A percentile compares a stretch with the other conserved stretches of the same genome.
phyloP scores from a whole-genome alignment of 92 coral and sea anemone genomes.

The Isaurus tuberculatus region DNA sequence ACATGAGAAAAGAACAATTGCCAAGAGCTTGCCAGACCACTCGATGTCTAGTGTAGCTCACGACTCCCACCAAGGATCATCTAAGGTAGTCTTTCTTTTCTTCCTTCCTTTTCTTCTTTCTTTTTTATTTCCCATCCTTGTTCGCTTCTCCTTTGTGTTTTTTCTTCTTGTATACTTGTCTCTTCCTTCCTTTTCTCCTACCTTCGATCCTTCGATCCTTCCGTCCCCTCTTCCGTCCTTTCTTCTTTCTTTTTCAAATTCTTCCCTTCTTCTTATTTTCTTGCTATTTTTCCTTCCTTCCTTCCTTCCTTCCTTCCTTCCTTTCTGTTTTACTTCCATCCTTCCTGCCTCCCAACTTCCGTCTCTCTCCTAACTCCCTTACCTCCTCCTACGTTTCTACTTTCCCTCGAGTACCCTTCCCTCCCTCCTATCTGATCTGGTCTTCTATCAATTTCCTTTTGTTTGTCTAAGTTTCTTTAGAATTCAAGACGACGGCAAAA shows the following conservation, averaged over 20 bases:
- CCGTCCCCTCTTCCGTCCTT: too few relatives aligned
- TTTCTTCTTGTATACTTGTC: not conserved
- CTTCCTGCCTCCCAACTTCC: not conserved
- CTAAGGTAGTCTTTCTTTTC: constrained; percentile 45
- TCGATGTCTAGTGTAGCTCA: constrained; percentile 75
- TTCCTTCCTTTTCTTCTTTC: not conserved
- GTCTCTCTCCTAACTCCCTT: too few relatives aligned
- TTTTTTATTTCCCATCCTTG: too few relatives aligned
- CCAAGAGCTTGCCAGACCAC: constrained; percentile 84
- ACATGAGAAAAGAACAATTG: constrained; percentile 87
- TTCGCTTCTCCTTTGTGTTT: too few relatives aligned
- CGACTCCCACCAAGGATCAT: constrained; percentile 27
- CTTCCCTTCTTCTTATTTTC: not conserved
- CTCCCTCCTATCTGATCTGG: not conserved
- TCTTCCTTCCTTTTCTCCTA: not conserved
- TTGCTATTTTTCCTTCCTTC: not conserved
- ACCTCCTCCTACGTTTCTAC: not conserved
- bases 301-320: not conserved
- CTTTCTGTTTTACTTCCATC: not conserved
- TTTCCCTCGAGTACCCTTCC: not conserved
- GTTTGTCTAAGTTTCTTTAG: not conserved
- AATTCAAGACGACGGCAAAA: not conserved
- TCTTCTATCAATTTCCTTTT: not conserved
- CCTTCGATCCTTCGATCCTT: too few relatives aligned
- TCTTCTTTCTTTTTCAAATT: not conserved